Evolutionary conservation across 2,113 vertebrate species (phyloP).

Genomic region (Neogale vison): DNA sequence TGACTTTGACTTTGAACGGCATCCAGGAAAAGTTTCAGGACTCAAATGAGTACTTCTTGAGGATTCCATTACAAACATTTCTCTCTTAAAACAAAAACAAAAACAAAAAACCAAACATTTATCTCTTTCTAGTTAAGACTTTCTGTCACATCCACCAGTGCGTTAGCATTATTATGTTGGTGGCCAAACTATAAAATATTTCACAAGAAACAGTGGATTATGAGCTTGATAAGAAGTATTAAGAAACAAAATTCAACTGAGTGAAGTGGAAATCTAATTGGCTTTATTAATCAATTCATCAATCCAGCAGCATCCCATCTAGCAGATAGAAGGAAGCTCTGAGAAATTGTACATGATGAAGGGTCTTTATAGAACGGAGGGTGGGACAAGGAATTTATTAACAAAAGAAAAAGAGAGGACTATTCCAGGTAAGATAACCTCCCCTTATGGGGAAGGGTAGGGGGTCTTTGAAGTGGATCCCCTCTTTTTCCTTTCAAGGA

Average conservation of each 20-base stretch:
- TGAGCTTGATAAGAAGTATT: not conserved
- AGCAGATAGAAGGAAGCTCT: not conserved
- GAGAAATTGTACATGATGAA: not conserved
- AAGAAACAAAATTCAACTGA: not conserved
- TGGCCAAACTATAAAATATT: not conserved
- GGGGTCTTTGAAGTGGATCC: not conserved
- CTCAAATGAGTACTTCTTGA: constrained; percentile 93
- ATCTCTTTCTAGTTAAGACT: constrained; percentile 93
- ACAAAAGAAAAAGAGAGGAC: not conserved
- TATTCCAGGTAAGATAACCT: not conserved
- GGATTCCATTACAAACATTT: constrained; percentile 94
- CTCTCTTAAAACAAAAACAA: constrained; percentile 82
- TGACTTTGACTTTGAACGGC: constrained; percentile 87
- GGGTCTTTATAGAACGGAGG: not conserved
- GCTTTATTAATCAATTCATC: not conserved
- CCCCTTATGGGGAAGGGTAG: not conserved
- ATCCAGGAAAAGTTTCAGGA: constrained; percentile 89
- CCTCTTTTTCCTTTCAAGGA: not conserved
- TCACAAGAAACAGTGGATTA: not conserved
- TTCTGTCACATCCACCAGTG: constrained; percentile 93
- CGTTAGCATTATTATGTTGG: constrained; percentile 88
- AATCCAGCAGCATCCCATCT: not conserved
- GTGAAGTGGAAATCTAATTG: not conserved
- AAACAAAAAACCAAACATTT: constrained; percentile 86
- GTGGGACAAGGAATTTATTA: not conserved